A percentile compares a stretch with the other conserved stretches of the same genome.
Evolutionary conservation across 2,113 vertebrate genomes (phyloP).

Genomic region (Boleophthalmus pectinirostris): DNA sequence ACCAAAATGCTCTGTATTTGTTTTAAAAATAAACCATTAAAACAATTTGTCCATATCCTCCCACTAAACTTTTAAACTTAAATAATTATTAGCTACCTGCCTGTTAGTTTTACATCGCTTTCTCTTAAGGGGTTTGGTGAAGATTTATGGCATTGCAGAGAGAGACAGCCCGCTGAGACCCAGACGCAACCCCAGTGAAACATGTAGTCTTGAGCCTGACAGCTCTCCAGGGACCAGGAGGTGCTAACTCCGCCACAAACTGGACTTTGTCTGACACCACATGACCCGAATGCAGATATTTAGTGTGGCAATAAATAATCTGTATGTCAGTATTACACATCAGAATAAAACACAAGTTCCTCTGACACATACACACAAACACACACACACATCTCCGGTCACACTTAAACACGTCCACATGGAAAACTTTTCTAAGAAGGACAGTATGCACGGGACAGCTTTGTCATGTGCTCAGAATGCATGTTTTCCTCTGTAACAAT

Average conservation of each 20-base stretch:
- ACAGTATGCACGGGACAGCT: neutral
- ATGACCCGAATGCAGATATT: constrained; percentile 30
- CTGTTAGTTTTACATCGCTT: neutral
- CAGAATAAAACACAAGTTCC: neutral
- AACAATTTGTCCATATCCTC: constrained; percentile 6
- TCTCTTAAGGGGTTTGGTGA: neutral
- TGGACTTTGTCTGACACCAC: constrained; percentile 47
- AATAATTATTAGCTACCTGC: constrained; percentile 1
- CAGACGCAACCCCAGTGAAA: constrained; percentile 34
- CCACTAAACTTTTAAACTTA: neutral
- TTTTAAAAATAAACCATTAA: neutral
- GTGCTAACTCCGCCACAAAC: constrained; percentile 52
- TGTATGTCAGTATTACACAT: constrained; percentile 30
- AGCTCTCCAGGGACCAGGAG: constrained; percentile 45
- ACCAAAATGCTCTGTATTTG: neutral
- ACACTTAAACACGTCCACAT: constrained; percentile 1
- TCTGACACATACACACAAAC: constrained; percentile 26
- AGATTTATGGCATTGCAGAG: constrained; percentile 20
- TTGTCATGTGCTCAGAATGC: neutral
- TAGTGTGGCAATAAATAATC: constrained; percentile 46
- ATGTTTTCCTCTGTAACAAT: neutral
- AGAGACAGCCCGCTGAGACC: constrained; percentile 32
- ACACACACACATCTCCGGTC: neutral
- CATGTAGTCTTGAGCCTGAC: constrained; percentile 18
- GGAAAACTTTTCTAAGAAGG: constrained; percentile 14